Base-by-base conservation (phyloP, 2,113 vertebrate genomes). In the Grantiella picta region DNA sequence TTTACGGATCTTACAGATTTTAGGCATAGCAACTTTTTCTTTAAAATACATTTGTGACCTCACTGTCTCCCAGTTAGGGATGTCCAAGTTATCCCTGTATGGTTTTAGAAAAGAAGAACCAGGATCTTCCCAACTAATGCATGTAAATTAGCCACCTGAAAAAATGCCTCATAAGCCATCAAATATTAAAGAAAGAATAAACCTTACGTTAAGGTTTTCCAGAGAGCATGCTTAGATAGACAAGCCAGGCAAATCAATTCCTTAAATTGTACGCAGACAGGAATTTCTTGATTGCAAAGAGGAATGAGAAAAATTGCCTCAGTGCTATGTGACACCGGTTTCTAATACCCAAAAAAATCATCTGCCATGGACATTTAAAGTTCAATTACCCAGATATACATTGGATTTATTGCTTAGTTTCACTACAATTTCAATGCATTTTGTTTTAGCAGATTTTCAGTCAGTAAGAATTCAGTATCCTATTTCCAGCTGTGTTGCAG, bases 321-420 rank as follows among this genome's bases (percentile, higher is more conserved):
- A 2, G 29, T 81, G 19, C 4, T 72, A 18, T 33, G 59, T 60
- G 36, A 36, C 24, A 54, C 31, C 38, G 8, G 5, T 80, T 82
- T 77, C 54, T 57, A 77, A 73, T 59, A 72, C 23, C 28, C 60
- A 88, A 54, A 83, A 31, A 88, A 86, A 90, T 70, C 7, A 90
- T 70, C 56, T 92, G 33, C 29, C 35, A 22, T 35, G 33, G 22
- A 59, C 59, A 83, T 85, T 80, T 63, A 45, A 76, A 57, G 53
- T 83, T 90, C 59, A 90, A 47, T 82, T 86, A 80, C 36, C 27
- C 36, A 82, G 64, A 77, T 72, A 88, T 73, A n/a, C 4, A 33
- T 21, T 52, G 31, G 47, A 90, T 93, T 66, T 87, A 47, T 90
- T 71, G 68, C 38, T 87, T 73, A 68, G 19, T 71, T 84, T 87